Evolutionary conservation across 2,888 invertebrate species (phyloP).

Genomic region (Melanostoma mellinum): DNA sequence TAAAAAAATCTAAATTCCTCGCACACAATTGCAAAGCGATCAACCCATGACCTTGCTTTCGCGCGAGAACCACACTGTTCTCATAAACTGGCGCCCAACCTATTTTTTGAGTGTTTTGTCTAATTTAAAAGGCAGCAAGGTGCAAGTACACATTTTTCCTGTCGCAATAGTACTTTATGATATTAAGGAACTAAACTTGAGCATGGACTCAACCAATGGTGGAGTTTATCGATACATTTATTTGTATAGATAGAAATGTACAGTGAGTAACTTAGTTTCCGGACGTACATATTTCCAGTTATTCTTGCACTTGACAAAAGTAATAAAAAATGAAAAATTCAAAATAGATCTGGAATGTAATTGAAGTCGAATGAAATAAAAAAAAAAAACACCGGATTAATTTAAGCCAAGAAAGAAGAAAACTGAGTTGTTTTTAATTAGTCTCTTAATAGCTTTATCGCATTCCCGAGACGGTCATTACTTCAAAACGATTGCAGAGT

Average conservation of each 20-base stretch:
- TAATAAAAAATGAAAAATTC: constrained; percentile 15
- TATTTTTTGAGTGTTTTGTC: constrained; percentile 15
- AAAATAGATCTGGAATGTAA: constrained; percentile 8
- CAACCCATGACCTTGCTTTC: constrained; percentile 72
- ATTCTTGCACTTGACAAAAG: neutral
- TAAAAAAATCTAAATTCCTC: constrained; percentile 37
- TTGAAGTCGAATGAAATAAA: neutral
- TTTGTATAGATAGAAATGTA: constrained; percentile 9
- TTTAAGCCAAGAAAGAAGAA: constrained; percentile 13
- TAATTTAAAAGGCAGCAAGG: constrained; percentile 20
- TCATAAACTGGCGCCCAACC: constrained; percentile 17
- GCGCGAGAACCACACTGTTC: constrained; percentile 33
- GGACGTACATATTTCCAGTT: neutral
- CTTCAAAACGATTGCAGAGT: neutral
- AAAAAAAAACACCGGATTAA: constrained; percentile 14
- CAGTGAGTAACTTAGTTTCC: constrained; percentile 43
- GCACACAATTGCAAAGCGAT: constrained; percentile 18
- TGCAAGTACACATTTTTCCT: constrained; percentile 17
- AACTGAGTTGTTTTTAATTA: constrained; percentile 14
- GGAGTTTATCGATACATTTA: constrained; percentile 9
- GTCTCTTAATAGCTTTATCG: constrained; percentile 13
- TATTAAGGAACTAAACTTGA: constrained; percentile 68
- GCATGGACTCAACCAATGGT: constrained; percentile 27
- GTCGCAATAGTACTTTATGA: constrained; percentile 43
- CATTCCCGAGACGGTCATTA: constrained; percentile 25